These are phyloP conservation scores for Polymixis lichenea DNA, from an alignment of 2,888 invertebrate genomes.

Conservation along the genomic window DNA sequence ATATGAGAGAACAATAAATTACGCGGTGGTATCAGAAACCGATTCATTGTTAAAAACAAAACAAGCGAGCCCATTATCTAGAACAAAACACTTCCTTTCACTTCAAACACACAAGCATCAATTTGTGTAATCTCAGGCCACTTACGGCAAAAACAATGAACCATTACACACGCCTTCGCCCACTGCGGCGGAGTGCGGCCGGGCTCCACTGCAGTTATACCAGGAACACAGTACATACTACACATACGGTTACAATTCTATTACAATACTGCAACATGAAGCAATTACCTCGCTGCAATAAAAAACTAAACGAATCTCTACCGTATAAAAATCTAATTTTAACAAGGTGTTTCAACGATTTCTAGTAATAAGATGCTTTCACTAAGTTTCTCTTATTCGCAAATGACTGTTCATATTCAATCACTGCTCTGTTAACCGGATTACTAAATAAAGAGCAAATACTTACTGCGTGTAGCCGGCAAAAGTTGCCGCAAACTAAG, in stretches of 20 bases:
- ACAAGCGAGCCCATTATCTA: conserved; percentile 77
- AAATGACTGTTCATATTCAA: conserved; percentile 49
- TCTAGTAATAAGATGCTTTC: conserved; percentile 66
- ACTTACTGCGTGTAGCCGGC: conserved; percentile 44
- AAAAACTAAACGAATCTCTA: conserved; percentile 32
- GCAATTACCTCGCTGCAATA: conserved; percentile 17
- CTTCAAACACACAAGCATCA: conserved; percentile 81
- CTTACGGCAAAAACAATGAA: conserved; percentile 85
- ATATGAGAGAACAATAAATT: conserved; percentile 41
- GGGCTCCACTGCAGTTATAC: conserved; percentile 29
- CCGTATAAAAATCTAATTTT: conserved; percentile 35
- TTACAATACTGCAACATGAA: conserved; percentile 38
- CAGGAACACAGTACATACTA: conserved; percentile 49
- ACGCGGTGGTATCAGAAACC: conserved; percentile 61
- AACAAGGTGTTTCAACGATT: conserved; percentile 45
- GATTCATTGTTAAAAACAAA: conserved; percentile 78
- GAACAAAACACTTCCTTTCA: conserved; percentile 83
- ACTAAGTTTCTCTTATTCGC: conserved; percentile 57
- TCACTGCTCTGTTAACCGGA: conserved; percentile 23
- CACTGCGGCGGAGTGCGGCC: conserved; percentile 41
- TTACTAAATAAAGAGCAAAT: conserved; percentile 57
- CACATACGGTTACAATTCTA: conserved; percentile 36
- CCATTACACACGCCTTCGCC: conserved; percentile 79
- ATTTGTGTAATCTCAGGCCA: conserved; percentile 83
- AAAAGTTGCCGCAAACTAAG: conserved; percentile 64